phyloP scores from a whole-genome alignment of 2,113 vertebrate genomes.

The Pomatostomus ruficeps region DNA sequence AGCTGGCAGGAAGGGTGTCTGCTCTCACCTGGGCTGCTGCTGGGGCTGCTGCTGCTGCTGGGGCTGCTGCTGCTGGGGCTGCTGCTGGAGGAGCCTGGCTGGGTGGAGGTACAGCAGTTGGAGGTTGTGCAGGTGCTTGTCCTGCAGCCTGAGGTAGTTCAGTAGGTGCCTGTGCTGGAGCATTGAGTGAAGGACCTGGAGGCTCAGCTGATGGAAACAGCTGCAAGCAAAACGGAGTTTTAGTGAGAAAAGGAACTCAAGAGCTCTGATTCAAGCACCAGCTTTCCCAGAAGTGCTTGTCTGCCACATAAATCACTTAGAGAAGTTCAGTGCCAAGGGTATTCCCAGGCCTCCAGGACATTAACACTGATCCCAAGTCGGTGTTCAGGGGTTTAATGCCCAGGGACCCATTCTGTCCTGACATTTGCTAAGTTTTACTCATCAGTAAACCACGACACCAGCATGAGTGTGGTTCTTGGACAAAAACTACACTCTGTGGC shows the following conservation, averaged over 20 bases:
- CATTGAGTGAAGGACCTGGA: conserved; percentile 77
- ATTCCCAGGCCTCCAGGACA: neutral
- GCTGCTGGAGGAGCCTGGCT: conserved; percentile 64
- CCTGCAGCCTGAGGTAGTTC: conserved; percentile 89
- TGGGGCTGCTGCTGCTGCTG: conserved; percentile 43
- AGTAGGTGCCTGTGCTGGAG: conserved; percentile 74
- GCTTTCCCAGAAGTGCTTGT: neutral
- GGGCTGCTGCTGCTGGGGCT: conserved; percentile 14
- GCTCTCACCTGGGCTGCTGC: conserved; percentile 69
- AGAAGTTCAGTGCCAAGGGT: neutral
- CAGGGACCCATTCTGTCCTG: neutral
- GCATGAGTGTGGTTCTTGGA: neutral
- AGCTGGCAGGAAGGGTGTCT: neutral
- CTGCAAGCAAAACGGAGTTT: conserved; percentile 51
- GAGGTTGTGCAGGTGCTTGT: conserved; percentile 75
- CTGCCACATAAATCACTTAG: neutral
- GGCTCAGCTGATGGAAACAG: conserved; percentile 82
- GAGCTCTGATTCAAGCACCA: neutral
- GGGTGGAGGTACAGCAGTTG: conserved; percentile 72
- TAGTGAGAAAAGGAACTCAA: neutral
- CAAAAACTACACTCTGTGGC: neutral
- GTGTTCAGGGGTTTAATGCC: neutral
- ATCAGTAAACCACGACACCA: neutral
- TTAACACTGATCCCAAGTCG: neutral
- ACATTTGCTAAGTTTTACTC: neutral